Evolutionary conservation across 2,888 invertebrate species (phyloP).

Genomic region (Ophioninae sp.): DNA sequence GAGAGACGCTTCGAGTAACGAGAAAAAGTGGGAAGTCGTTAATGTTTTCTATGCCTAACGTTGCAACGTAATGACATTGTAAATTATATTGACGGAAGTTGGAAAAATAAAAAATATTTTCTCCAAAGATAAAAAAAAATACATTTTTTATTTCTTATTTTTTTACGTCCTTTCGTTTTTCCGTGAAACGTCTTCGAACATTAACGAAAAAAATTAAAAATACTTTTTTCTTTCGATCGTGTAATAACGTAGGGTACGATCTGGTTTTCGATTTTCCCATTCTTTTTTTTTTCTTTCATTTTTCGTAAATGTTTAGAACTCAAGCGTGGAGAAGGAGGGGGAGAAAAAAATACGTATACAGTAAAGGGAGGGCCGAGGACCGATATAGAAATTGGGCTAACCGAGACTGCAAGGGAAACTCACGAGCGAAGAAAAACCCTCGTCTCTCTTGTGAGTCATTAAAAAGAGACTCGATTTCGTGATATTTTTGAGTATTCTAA

Average conservation of each 20-base stretch:
- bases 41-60: background rate
- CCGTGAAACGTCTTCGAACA: background rate
- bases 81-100: background rate
- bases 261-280: background rate
- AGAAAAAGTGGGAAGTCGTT: background rate
- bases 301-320: background rate
- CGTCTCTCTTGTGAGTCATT: background rate
- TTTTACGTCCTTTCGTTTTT: background rate
- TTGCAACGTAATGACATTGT: background rate
- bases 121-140: background rate
- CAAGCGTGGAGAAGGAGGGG: background rate
- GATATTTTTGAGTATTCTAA: conserved; percentile 25
- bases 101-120: background rate
- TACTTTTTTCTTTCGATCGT: background rate
- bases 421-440: background rate
- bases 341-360: background rate
- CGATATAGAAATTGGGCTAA: background rate
- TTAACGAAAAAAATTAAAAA: background rate
- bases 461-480: conserved; percentile 9
- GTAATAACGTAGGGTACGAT: background rate
- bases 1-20: background rate
- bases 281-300: background rate
- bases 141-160: background rate
- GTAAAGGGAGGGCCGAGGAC: background rate
- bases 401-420: background rate